Base-by-base conservation (phyloP, 2,888 invertebrate species). In the Suillia variegata region DNA sequence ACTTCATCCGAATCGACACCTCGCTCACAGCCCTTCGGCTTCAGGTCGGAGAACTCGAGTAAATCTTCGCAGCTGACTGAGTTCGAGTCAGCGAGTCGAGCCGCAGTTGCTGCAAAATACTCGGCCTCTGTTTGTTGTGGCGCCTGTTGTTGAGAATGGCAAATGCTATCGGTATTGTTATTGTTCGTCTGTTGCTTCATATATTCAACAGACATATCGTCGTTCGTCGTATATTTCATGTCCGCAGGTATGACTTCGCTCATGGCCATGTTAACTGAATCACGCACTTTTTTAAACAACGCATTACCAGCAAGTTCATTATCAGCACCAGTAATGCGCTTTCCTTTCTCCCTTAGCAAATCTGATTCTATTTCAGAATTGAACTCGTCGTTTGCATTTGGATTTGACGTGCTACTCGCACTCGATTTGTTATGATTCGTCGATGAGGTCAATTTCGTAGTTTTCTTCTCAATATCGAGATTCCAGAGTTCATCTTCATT, bases 41-140 rank as follows among this genome's bases (percentile, higher is more conserved):
- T 91, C 68, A 89, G 88, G 77, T 91, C 90, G 0, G 93, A 92
- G 75, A 96, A 96, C 78, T 95, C 94, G 56, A 95, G 81, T 58
- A 96, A 83, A 83, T 96, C 95, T 79, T 96, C 96, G 70, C 94
- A 95, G 51, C 94, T 94, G 1, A 95, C 95, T 69, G 93, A 91
- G 75, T 94, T 94, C 50, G 89, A 86, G 75, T 82, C 74, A 71
- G 80, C 66, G 67, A 81, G 59, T 2, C 75, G 71, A 2, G 74
- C 73, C 1, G 72, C 74, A 18, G 70, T 71, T 1, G 71, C 71
- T 12, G 76, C 70, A 68, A 77, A 76, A 34, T 71, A 70, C 56
- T 77, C 76, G 1, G 73, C 73, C 58, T 78, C 77, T 1, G 77
- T 77, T 66, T 73, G 73, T 0, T 3, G 50, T 15, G 22, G 8